These are phyloP conservation scores for Choloepus hoffmanni DNA, from an alignment of 2,113 vertebrate genomes.

Conservation along the genomic window DNA sequence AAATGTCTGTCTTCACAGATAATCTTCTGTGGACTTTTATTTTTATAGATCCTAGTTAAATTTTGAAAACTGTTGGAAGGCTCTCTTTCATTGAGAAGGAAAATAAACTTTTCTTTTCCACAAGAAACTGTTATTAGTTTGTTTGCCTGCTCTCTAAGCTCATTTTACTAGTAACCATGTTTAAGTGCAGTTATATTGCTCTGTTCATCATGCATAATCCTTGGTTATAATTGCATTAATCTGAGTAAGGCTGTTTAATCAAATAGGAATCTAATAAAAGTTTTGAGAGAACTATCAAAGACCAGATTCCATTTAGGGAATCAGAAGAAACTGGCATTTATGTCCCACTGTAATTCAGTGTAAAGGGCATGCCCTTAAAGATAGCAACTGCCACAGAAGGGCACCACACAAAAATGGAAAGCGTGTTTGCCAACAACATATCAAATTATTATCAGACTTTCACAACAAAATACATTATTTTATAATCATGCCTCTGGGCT, in stretches of 20 bases:
- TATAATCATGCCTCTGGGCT: neutral
- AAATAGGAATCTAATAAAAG: neutral
- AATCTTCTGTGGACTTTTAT: neutral
- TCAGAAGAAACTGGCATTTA: neutral
- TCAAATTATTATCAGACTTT: neutral
- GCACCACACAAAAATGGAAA: neutral
- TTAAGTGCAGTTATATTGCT: neutral
- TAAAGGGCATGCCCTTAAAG: neutral
- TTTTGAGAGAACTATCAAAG: neutral
- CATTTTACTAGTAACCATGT: neutral
- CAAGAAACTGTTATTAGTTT: neutral
- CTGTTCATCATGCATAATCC: neutral
- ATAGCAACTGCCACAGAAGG: neutral
- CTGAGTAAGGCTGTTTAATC: neutral
- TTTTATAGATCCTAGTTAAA: conserved; percentile 40
- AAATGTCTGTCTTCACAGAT: conserved; percentile 27
- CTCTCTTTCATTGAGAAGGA: conserved; percentile 34
- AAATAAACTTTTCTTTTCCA: conserved; percentile 18
- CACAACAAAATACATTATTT: neutral
- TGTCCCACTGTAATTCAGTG: neutral
- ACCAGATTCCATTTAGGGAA: neutral
- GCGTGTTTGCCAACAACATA: neutral
- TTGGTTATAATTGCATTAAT: neutral
- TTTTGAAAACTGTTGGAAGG: conserved; percentile 7
- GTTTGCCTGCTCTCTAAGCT: neutral